phyloP scores from a whole-genome alignment of 2,797 vertebrate genomes.

The Gobio occitaniae region DNA sequence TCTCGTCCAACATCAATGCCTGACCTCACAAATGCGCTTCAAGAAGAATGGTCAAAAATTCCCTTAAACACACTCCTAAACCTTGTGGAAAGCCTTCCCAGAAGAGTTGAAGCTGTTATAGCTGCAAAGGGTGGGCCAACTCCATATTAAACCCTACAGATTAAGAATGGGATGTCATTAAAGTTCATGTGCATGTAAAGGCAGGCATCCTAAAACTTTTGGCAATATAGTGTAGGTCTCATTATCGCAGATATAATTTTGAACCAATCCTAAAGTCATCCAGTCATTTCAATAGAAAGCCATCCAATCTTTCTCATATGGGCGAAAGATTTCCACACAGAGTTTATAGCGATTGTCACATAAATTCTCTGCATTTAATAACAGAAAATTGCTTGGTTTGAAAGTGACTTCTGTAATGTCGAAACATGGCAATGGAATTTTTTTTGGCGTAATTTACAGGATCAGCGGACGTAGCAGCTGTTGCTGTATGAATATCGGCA shows the following conservation, averaged over 20 bases:
- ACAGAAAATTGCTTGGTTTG: background rate
- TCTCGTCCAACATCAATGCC: too few relatives aligned
- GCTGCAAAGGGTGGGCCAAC: too few relatives aligned
- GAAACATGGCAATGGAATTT: background rate
- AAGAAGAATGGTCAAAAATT: too few relatives aligned
- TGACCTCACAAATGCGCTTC: too few relatives aligned
- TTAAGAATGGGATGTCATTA: too few relatives aligned
- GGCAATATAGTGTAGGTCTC: too few relatives aligned
- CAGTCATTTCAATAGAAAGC: background rate
- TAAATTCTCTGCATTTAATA: background rate
- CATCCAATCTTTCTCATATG: background rate
- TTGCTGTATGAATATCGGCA: background rate
- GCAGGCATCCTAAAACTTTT: too few relatives aligned
- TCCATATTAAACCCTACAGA: too few relatives aligned
- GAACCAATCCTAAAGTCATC: background rate
- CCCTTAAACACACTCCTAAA: too few relatives aligned
- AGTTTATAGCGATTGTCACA: background rate
- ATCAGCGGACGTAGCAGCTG: background rate
- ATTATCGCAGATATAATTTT: background rate
- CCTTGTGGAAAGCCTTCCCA: too few relatives aligned
- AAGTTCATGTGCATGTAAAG: too few relatives aligned
- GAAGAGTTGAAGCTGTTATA: too few relatives aligned
- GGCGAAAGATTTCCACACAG: background rate
- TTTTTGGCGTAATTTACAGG: background rate
- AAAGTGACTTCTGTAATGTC: background rate